Percentiles rank a stretch among this genome's conserved stretches.
Conservation (phyloP, 2,797 vertebrate genomes). For the Epinephelus awoara region DNA sequence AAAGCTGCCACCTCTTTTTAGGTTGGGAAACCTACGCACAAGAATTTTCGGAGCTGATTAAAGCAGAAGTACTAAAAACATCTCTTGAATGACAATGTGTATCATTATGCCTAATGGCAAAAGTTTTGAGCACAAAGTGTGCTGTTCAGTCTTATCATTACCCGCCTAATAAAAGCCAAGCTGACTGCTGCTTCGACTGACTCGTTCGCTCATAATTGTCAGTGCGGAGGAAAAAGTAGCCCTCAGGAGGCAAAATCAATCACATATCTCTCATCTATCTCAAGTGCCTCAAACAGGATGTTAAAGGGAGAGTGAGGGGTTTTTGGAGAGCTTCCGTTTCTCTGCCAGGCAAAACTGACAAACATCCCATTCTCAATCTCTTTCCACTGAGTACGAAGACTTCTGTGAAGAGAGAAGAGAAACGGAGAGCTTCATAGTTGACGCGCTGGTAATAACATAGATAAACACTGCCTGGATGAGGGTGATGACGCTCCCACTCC, state of each 20-base stretch:
- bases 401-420: constrained; percentile 45
- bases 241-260: constrained; percentile 73
- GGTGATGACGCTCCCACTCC: constrained; percentile 39
- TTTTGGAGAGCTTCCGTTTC: constrained; percentile 45
- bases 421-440: constrained; percentile 49
- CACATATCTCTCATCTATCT: constrained; percentile 63
- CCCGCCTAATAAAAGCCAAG: constrained; percentile 59
- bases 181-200: constrained; percentile 42
- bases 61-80: constrained; percentile 42
- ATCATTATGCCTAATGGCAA: constrained; percentile 62
- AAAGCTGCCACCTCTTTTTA: background rate
- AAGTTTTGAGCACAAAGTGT: constrained; percentile 61
- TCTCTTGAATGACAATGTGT: constrained; percentile 44
- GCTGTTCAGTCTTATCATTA: constrained; percentile 59
- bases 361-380: constrained; percentile 48
- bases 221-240: constrained; percentile 51
- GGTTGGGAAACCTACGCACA: background rate
- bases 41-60: constrained; percentile 53
- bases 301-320: constrained; percentile 29
- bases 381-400: constrained; percentile 53
- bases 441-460: constrained; percentile 61
- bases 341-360: constrained; percentile 64
- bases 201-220: constrained; percentile 72
- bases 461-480: constrained; percentile 66
- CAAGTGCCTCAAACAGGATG: constrained; percentile 64